These are phyloP conservation scores for Florisuga fusca DNA, from an alignment of 2,797 vertebrate species.

Conservation along the genomic window DNA sequence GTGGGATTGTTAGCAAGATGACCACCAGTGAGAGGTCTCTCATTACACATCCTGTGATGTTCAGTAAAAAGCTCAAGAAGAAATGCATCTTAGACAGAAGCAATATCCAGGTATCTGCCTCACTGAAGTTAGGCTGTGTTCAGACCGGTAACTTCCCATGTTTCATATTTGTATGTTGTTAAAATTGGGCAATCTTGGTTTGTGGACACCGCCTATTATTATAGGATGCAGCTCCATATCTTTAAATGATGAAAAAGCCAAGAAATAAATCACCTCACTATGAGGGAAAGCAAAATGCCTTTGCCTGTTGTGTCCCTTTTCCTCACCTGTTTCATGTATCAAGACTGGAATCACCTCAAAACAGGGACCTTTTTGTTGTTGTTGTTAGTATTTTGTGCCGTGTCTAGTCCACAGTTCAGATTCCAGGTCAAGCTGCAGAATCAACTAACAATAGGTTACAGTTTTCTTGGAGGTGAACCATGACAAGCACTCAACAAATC, in stretches of 20 bases:
- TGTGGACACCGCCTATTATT: rapidly evolving
- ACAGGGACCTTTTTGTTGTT: not conserved
- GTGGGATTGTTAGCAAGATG: not conserved
- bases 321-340: rapidly evolving
- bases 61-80: not conserved
- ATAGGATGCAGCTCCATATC: not conserved
- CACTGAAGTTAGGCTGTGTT: rapidly evolving
- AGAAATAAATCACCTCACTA: not conserved
- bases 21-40: not conserved
- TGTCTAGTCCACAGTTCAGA: not conserved
- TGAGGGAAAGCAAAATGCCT: not conserved
- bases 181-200: rapidly evolving
- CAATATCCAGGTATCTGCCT: not conserved
- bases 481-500: rapidly evolving
- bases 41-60: not conserved
- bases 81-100: not conserved
- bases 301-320: not conserved
- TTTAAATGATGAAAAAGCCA: not conserved
- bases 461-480: not conserved
- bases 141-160: not conserved
- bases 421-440: not conserved
- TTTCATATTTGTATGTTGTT: rapidly evolving
- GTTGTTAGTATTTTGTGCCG: not conserved
- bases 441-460: rapidly evolving
- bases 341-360: not conserved